Conservation (phyloP, 1,140 invertebrate genomes). For the Saxidomus purpurata region DNA sequence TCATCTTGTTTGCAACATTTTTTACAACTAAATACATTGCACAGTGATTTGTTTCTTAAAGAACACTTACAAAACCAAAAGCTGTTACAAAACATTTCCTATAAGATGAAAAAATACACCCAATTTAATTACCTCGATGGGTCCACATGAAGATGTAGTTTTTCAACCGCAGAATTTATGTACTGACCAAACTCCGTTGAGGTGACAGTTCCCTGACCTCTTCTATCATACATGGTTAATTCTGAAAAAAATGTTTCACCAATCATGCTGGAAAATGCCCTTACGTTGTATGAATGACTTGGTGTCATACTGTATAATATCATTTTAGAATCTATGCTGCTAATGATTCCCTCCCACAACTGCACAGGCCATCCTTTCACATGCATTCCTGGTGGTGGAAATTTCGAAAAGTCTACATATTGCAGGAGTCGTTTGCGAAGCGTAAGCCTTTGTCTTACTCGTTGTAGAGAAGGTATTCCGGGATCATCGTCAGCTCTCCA, state of each 20-base stretch:
- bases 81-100: too few species aligned
- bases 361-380: conserved; percentile 58
- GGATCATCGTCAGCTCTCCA: conserved; percentile 61
- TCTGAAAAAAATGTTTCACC: conserved; percentile 66
- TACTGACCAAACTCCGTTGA: conserved; percentile 58
- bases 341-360: conserved; percentile 67
- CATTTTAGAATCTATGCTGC: conserved; percentile 61
- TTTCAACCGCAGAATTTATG: conserved; percentile 55
- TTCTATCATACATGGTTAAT: conserved; percentile 56
- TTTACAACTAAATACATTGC: too few species aligned
- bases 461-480: not conserved
- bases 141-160: conserved; percentile 47
- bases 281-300: conserved; percentile 57
- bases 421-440: not conserved
- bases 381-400: conserved; percentile 62
- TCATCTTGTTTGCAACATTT: too few species aligned
- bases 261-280: conserved; percentile 62
- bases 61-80: too few species aligned
- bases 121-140: conserved; percentile 62
- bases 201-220: conserved; percentile 58
- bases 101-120: too few species aligned
- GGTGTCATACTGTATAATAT: conserved; percentile 40
- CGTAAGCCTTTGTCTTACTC: not conserved
- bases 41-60: too few species aligned
- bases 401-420: conserved; percentile 3